These are phyloP conservation scores for Drosophila bocki DNA, from an alignment of 1,140 invertebrate genomes.

Conservation along the genomic window DNA sequence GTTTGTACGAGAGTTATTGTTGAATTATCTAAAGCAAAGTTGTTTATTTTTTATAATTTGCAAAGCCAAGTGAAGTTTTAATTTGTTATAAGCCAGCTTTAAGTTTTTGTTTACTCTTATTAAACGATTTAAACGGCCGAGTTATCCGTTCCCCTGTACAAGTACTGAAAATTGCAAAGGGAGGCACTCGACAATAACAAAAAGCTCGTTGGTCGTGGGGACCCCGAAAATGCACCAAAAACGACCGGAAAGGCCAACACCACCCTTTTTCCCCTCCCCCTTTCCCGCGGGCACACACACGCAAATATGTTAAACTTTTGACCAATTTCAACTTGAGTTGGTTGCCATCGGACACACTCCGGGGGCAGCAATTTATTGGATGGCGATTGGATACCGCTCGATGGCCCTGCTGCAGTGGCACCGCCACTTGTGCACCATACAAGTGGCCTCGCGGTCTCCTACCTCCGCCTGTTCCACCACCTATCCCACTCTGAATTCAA, in stretches of 20 bases:
- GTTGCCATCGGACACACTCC: conserved; percentile 38
- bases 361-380: conserved; percentile 78
- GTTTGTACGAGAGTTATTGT: conserved; percentile 44
- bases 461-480: conserved; percentile 1
- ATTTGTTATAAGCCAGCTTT: conserved; percentile 27
- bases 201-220: conserved; percentile 14
- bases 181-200: conserved; percentile 15
- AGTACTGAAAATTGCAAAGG: conserved; percentile 8
- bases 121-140: conserved; percentile 29
- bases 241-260: conserved; percentile 39
- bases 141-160: background rate
- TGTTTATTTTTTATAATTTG: conserved; percentile 37
- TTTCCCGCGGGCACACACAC: conserved; percentile 49
- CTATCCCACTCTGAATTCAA: background rate
- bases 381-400: conserved; percentile 65
- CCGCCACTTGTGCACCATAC: conserved; percentile 52
- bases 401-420: conserved; percentile 50
- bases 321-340: conserved; percentile 82
- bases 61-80: conserved; percentile 32
- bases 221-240: conserved; percentile 71
- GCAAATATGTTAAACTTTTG: conserved; percentile 84
- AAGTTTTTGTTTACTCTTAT: conserved; percentile 36
- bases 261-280: background rate
- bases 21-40: conserved; percentile 53
- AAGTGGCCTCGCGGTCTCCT: conserved; percentile 74